phyloP scores from a whole-genome alignment of 2,888 invertebrate genomes.

The Spisula subtruncata region DNA sequence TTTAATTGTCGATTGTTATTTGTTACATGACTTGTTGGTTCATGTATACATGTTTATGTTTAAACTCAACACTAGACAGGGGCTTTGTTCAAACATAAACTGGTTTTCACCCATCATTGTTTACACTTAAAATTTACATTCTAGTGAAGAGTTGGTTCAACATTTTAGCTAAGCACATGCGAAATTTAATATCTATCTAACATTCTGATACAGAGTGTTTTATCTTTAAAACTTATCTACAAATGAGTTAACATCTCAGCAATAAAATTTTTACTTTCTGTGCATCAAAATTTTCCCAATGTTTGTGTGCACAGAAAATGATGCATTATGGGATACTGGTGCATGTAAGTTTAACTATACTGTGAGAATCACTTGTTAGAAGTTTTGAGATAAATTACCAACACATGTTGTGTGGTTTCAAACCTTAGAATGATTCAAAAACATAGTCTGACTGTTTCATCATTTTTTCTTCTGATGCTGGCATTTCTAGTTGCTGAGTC shows the following conservation, averaged over 20 bases:
- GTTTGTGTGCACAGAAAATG: background rate
- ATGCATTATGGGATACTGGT: slow-evolving; percentile 3
- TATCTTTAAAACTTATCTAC: background rate
- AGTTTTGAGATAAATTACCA: background rate
- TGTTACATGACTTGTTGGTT: background rate
- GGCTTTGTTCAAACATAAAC: background rate
- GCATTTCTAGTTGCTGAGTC: background rate
- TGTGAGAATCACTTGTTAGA: slow-evolving; percentile 25
- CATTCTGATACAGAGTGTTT: background rate
- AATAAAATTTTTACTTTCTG: too few species aligned
- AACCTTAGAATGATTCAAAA: background rate
- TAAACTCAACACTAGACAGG: background rate
- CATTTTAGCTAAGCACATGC: background rate
- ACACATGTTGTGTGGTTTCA: background rate
- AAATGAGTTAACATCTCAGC: background rate
- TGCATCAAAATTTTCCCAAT: too few species aligned
- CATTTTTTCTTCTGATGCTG: background rate
- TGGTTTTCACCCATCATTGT: background rate
- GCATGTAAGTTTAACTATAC: background rate
- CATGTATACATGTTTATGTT: background rate
- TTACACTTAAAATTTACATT: background rate
- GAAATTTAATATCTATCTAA: background rate
- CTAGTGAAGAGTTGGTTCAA: background rate
- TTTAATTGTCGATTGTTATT: background rate
- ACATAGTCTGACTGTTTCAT: background rate